phyloP scores from a whole-genome alignment of 2,113 vertebrate species.

The Falco punctatus region DNA sequence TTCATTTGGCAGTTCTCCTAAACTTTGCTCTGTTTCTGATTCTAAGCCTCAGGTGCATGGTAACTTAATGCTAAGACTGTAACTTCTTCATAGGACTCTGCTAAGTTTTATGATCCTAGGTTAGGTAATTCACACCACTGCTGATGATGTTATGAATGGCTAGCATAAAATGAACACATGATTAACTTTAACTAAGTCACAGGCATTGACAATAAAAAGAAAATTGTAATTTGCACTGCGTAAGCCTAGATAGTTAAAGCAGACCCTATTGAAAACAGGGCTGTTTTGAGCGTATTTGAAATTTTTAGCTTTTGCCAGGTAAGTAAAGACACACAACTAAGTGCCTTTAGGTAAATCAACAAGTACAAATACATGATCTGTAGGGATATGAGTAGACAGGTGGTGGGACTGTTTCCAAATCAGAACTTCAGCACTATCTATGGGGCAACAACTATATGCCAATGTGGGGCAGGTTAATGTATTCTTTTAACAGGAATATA shows the following conservation, averaged over 20 bases:
- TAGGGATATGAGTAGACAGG: background rate
- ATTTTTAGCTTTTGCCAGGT: background rate
- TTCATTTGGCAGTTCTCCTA: conserved; percentile 10
- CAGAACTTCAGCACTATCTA: background rate
- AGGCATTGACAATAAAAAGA: conserved; percentile 60
- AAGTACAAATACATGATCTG: background rate
- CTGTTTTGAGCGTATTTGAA: background rate
- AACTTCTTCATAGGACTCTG: background rate
- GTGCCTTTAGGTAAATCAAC: background rate
- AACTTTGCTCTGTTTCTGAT: conserved; percentile 51
- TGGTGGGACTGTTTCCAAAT: background rate
- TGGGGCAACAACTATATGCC: background rate
- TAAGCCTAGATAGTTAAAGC: conserved; percentile 17
- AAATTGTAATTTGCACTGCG: conserved; percentile 5
- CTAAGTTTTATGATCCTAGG: conserved; percentile 12
- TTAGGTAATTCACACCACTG: conserved; percentile 63
- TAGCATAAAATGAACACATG: conserved; percentile 52
- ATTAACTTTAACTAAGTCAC: conserved; percentile 61
- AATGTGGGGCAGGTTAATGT: background rate
- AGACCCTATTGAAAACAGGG: background rate
- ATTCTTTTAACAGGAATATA: background rate
- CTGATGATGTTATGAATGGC: background rate
- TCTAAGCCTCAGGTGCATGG: conserved; percentile 54
- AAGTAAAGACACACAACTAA: background rate
- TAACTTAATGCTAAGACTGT: background rate